Conservation (phyloP, 2,797 vertebrate genomes). For the Artibeus lituratus region DNA sequence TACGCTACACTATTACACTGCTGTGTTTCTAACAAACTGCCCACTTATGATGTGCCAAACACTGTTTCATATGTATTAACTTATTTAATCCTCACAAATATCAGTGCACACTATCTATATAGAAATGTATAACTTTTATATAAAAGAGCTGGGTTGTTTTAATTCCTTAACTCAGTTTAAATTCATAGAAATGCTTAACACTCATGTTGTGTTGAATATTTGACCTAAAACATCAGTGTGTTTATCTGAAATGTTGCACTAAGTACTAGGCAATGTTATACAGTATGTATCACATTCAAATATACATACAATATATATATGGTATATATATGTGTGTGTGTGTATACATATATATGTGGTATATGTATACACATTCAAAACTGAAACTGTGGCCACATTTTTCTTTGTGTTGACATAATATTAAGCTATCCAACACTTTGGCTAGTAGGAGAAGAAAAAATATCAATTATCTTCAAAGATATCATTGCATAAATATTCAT, state of each 20-base stretch:
- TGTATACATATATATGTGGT: too few relatives aligned
- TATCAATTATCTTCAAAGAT: neutral
- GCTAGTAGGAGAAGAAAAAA: neutral
- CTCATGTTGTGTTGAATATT: neutral
- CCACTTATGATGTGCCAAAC: neutral
- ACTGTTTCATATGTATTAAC: neutral
- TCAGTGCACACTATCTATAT: neutral
- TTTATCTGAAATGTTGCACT: neutral
- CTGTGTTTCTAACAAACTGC: neutral
- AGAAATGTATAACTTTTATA: neutral
- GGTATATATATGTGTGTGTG: too few relatives aligned
- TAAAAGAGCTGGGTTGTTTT: neutral
- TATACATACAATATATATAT: too few relatives aligned
- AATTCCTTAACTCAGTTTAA: neutral
- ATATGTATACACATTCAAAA: neutral
- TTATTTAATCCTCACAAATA: neutral
- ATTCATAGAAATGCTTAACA: neutral
- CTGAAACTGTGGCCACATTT: neutral
- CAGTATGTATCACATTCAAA: too few relatives aligned
- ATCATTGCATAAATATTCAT: neutral
- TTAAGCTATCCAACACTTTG: neutral
- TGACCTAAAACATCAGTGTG: neutral
- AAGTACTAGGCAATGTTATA: neutral
- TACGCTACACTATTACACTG: neutral
- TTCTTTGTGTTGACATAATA: neutral